These are phyloP conservation scores for Larimichthys polyactis DNA, from an alignment of 2,113 vertebrate genomes.

Conservation along the genomic window DNA sequence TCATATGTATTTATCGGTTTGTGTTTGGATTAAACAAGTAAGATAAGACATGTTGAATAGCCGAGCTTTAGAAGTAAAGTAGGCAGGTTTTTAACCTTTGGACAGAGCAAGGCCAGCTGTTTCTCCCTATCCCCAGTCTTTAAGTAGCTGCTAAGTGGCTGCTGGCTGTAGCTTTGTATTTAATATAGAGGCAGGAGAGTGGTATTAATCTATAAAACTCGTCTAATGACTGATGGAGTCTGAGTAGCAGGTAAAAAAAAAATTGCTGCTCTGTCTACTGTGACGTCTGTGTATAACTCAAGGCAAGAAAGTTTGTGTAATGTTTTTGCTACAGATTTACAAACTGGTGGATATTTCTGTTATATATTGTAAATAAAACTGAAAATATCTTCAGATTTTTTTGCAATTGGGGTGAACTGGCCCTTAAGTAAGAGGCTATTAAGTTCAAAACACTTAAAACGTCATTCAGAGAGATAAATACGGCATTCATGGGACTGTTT, in stretches of 20 bases:
- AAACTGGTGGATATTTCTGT: not conserved
- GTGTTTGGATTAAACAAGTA: no score
- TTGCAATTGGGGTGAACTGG: not conserved
- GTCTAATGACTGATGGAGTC: not conserved
- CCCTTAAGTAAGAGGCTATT: not conserved
- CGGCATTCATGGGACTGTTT: conserved; percentile 14
- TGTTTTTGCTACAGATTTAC: no score
- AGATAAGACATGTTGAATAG: no score
- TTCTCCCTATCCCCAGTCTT: not conserved
- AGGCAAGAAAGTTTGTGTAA: no score
- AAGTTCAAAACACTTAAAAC: conserved; percentile 8
- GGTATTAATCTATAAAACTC: not conserved
- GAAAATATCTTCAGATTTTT: not conserved
- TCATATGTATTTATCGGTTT: no score
- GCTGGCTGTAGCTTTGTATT: not conserved
- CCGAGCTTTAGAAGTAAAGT: no score
- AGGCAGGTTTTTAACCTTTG: not conserved
- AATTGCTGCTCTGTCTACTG: no score
- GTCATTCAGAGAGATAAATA: not conserved
- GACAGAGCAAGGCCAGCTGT: not conserved
- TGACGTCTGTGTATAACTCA: no score
- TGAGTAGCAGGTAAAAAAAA: no score
- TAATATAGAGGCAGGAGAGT: not conserved
- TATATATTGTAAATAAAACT: not conserved
- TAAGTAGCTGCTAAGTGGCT: not conserved